These are phyloP conservation scores for Capreolus pygargus DNA, from an alignment of 2,113 vertebrate genomes.

Conservation along the genomic window DNA sequence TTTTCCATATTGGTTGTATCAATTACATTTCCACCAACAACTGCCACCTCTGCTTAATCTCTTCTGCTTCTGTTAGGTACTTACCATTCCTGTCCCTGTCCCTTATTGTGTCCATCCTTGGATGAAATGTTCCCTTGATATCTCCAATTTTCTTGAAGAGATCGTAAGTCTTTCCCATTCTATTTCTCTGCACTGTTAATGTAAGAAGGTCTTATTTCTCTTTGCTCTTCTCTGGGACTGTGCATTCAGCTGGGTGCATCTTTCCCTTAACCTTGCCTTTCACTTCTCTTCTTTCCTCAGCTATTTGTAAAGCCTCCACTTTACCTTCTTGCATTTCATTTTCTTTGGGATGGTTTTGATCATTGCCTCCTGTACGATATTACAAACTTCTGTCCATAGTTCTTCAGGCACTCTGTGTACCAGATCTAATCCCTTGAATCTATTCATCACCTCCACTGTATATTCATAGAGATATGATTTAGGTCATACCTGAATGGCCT, in stretches of 20 bases:
- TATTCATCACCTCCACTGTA: background rate
- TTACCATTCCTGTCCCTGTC: background rate
- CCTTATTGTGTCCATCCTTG: background rate
- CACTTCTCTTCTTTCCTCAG: background rate
- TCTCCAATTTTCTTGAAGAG: background rate
- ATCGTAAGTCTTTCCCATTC: background rate
- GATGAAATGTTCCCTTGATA: background rate
- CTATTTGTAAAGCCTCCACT: background rate
- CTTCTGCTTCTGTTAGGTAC: background rate
- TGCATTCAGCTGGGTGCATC: background rate
- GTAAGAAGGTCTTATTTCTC: background rate
- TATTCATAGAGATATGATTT: background rate
- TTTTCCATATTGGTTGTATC: fast-evolving
- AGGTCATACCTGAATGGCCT: background rate
- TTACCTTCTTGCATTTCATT: background rate
- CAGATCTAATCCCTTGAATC: background rate
- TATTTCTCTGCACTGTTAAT: background rate
- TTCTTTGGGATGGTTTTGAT: background rate
- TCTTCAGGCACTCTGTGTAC: background rate
- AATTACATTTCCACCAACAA: background rate
- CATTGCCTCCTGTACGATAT: background rate
- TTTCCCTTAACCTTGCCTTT: background rate
- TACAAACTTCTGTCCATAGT: background rate
- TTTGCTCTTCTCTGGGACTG: background rate
- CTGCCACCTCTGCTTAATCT: background rate